Evolutionary conservation across 2,113 vertebrate species (phyloP), one percentile per base, ranked within the genome.

Genomic region (Saguinus midas): DNA sequence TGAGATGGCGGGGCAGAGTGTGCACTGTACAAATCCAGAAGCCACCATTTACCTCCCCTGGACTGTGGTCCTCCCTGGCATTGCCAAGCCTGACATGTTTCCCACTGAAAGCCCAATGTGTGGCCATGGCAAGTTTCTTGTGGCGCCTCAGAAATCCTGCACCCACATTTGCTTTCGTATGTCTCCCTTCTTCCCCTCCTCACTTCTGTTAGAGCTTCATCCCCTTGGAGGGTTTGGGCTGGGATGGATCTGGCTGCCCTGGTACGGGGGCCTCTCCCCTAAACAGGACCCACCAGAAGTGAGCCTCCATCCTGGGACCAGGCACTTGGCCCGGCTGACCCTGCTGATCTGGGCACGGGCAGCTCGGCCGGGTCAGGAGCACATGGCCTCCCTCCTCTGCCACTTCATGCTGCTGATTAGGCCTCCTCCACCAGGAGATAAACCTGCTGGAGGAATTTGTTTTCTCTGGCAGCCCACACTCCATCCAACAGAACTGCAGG

Each of bases 341-440:
- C 79, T 35, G 40, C 73, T n/a, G 52, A 89, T 35, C 83, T 57
- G 80, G 87, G 75, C 93, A 81, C 37, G 1, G 27, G 82, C 43
- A 1, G 12, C 43, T 29, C 93, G 84, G 27, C 96, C 64, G 25
- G 95, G 90, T 43, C 43, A 92, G 97, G 96, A 96, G 96, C 98
- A 76, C 96, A 97, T 98, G 97, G 95, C 97, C 94, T 98, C 96
- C 96, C 93, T 97, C 95, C 91, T 97, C 96, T 98, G 96, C 97
- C 98, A 98, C 98, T 97, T 97, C 81, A 40, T n/a, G 70, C 94
- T 98, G 98, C 98, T 97, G 98, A 96, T 95, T 96, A 87, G 90
- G 72, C 97, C 98, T 98, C 98, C 98, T 97, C 87, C 97, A 95
- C 96, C 79, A 91, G 92, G 91, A 98, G 98, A 98, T 98, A 98